Percentiles rank a stretch among this genome's conserved stretches.
phyloP scores from a whole-genome alignment of 2,113 vertebrate genomes.

The Ammodytes dubius region DNA sequence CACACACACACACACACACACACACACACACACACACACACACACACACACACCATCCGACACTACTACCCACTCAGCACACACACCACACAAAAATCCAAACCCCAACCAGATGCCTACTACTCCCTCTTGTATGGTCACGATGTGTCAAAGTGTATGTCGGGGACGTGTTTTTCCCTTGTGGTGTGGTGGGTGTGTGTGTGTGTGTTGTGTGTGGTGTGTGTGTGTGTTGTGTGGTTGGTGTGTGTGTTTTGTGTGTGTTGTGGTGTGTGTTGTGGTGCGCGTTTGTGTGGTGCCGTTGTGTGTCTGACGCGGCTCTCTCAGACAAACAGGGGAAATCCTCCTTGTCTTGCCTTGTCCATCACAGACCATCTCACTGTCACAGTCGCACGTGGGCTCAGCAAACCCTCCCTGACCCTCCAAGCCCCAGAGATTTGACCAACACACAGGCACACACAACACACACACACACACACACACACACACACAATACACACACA shows the following conservation, averaged over 20 bases:
- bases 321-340: constrained; percentile 84
- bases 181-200: too few relatives aligned
- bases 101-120: too few relatives aligned
- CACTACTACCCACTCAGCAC: too few relatives aligned
- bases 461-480: constrained; percentile 34
- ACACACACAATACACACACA: constrained; percentile 42
- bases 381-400: constrained; percentile 63
- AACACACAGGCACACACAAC: constrained; percentile 41
- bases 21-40: constrained; percentile 51
- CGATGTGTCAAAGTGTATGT: too few relatives aligned
- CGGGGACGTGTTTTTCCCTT: too few relatives aligned
- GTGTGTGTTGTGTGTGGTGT: background rate
- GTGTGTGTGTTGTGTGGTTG: constrained; percentile 13
- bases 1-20: constrained; percentile 50
- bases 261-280: background rate
- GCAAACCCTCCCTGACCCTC: constrained; percentile 49
- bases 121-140: too few relatives aligned
- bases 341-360: constrained; percentile 81
- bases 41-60: constrained; percentile 46
- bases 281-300: constrained; percentile 7
- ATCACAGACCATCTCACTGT: constrained; percentile 76
- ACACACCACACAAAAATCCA: too few relatives aligned
- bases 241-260: background rate
- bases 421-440: constrained; percentile 40
- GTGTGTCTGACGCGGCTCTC: constrained; percentile 43